Evolutionary conservation across 35 echinoderm and acorn worm species (phyloP).

Genomic region (Ptychodera flava): DNA sequence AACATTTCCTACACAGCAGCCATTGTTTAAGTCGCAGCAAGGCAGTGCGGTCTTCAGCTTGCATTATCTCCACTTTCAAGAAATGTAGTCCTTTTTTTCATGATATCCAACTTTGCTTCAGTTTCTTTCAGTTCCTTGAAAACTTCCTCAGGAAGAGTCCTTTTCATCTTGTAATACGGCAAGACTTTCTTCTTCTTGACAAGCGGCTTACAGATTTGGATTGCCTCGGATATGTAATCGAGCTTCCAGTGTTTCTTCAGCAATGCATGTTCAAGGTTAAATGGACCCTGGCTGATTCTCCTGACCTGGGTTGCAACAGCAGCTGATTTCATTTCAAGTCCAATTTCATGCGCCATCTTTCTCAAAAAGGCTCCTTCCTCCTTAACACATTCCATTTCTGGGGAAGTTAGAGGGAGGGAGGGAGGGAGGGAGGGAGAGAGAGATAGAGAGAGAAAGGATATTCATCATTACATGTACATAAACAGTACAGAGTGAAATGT

Average conservation of each 20-base stretch:
- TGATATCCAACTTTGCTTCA: background rate
- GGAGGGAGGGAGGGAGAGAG: too few species aligned
- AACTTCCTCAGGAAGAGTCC: background rate
- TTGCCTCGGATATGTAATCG: conserved; percentile 18
- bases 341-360: conserved; percentile 61
- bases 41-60: too few species aligned
- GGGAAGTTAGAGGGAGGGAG: background rate
- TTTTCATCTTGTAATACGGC: conserved; percentile 28
- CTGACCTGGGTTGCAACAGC: conserved; percentile 61
- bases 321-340: conserved; percentile 59
- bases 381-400: conserved; percentile 60
- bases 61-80: background rate
- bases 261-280: conserved; percentile 57
- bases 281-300: conserved; percentile 62
- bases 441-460: too few species aligned
- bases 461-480: too few species aligned
- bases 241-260: conserved; percentile 78
- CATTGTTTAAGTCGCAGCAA: too few species aligned
- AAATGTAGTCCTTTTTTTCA: background rate
- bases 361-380: conserved; percentile 65
- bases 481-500: too few species aligned
- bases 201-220: conserved; percentile 6
- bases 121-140: background rate
- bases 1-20: too few species aligned
- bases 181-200: conserved; percentile 31